Percentiles rank a stretch among this genome's conserved stretches.
Conservation (phyloP, 2,113 vertebrate genomes). For the Prinia subflava region DNA sequence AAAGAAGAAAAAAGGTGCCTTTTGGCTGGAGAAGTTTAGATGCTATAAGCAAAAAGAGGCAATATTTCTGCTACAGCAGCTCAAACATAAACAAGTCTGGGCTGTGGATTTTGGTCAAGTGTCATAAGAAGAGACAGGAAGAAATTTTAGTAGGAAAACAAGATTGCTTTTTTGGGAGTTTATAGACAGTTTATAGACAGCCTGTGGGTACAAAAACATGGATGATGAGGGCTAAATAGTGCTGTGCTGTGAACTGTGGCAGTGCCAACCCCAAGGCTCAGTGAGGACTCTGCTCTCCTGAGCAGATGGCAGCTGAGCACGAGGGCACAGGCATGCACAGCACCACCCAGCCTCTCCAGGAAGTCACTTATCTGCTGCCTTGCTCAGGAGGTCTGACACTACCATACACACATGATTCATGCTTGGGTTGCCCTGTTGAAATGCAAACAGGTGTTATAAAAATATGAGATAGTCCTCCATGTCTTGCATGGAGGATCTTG, state of each 20-base stretch:
- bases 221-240: neutral
- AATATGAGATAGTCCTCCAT: neutral
- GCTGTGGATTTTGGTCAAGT: neutral
- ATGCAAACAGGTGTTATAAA: neutral
- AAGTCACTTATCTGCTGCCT: neutral
- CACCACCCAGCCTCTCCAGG: neutral
- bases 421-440: neutral
- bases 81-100: neutral
- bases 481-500: neutral
- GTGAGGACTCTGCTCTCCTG: neutral
- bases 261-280: neutral
- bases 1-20: neutral
- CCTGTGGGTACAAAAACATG: neutral
- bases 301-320: neutral
- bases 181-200: neutral
- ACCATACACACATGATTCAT: neutral
- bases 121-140: neutral
- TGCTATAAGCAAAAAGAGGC: neutral
- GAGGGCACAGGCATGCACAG: rapidly evolving
- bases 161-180: neutral
- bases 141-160: neutral
- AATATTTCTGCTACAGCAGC: neutral
- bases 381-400: neutral
- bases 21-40: neutral
- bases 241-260: neutral